Base-by-base conservation (phyloP, 2,797 vertebrate species). In the Tamandua tetradactyla region DNA sequence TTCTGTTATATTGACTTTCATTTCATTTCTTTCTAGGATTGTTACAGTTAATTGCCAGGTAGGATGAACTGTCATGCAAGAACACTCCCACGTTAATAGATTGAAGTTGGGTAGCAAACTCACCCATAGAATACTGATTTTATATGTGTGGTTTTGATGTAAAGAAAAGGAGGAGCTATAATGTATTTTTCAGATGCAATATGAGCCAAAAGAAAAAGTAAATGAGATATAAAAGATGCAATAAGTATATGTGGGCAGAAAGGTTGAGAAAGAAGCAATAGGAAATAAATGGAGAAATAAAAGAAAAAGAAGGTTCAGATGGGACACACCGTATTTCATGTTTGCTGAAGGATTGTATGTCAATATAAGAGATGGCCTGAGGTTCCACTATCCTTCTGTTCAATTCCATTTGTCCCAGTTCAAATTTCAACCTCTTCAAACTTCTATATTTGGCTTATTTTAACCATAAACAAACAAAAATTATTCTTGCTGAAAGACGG, bases 151-250 rank as follows among this genome's bases (percentile, higher is more conserved):
- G 5, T 49, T 42, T 90, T 64, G 6, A 42, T 94, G 64, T 72
- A 61, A 11, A 87, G n/a, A 83, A 88, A 93, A 85, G 5, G 7
- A 42, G 4, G 23, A 0, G 1, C 11, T 79, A 27, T 37, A 59
- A 62, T 68, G 69, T 75, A 81, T 95, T 96, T 97, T 96, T 86
- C 87, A 97, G 72, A 95, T 52, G 2, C 27, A 32, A 23, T 23
- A 17, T 22, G 85, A 87, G 55, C 3, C 23, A 96, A 93, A 91
- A 1, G 62, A 87, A 96, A 89, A 55, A 57, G 7, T 14, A 86
- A 86, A 71, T 27, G 20, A 94, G 23, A 89, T 72, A 87, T 62
- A 86, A 76, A 76, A 85, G 14, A 62, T 44, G 1, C 8, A 71
- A 27, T 79, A 87, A 96, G 55, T 37, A 4, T 84, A 90, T 27